Base-by-base conservation (phyloP, 2,888 invertebrate species). In the Diaperis boleti region DNA sequence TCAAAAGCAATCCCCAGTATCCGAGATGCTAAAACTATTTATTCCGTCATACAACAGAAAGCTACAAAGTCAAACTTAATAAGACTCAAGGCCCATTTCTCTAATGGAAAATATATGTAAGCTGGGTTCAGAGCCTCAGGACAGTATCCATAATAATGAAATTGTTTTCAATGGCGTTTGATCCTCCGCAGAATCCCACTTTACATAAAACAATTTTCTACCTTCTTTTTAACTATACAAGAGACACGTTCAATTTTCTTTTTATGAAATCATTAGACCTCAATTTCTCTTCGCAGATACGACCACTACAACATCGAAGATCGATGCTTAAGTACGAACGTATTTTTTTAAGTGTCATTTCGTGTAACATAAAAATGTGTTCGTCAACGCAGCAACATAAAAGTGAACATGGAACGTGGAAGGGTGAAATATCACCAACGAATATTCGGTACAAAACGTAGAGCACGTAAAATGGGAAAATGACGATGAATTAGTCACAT, bases 41-140 rank as follows among this genome's bases (percentile, higher is more conserved):
- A 31, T 52, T 13, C 22, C 20, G 17, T 35, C 49, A 35, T 14
- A 33, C 13, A 14, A 37, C 37, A 15, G 41, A 17, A 26, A 54
- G 33, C 31, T 15, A 33, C 1, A 14, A 55, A 44, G 41, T 54
- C 44, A 13, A 45, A 18, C 15, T 33, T 57, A 57, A 57, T 57
- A 56, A 56, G 56, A 42, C 44, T 56, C 17, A 56, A 56, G 11
- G 47, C 20, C 18, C 22, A 13, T 15, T 29, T 41, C 47, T 41
- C 50, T 60, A 60, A 60, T 60, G 60, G 60, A 60, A 60, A 60
- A 52, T 60, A 49, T 52, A 44, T 60, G 60, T 60, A 60, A 60
- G 60, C 60, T 33, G 60, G 59, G 13, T 6, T 18, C 15, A 39
- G 10, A 49, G 29, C 22, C 41, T 29, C 26, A 17, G 20, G 20